Conservation (phyloP, 2,888 invertebrate genomes). For the Diloba caeruleocephala region DNA sequence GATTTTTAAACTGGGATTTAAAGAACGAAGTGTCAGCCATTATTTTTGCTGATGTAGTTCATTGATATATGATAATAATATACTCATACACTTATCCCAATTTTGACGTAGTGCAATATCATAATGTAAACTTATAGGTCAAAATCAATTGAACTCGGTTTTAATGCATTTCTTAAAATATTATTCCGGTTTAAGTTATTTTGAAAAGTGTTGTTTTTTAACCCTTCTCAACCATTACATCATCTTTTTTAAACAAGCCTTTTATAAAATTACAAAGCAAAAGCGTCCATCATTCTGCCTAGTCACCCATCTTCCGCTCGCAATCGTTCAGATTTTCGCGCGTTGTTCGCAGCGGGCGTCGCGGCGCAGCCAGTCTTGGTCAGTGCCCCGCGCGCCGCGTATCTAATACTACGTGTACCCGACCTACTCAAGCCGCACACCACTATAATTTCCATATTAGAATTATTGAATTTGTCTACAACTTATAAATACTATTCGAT, state of each 20-base stretch:
- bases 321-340: constrained; percentile 69
- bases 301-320: constrained; percentile 57
- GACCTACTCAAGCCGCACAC: constrained; percentile 11
- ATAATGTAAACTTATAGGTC: too few species aligned
- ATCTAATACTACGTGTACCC: constrained; percentile 56
- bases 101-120: too few species aligned
- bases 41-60: too few species aligned
- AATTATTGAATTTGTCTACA: constrained; percentile 11
- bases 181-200: neutral
- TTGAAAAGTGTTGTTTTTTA: neutral
- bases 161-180: too few species aligned
- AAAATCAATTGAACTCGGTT: too few species aligned
- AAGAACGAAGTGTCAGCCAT: too few species aligned
- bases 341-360: constrained; percentile 64
- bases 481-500: constrained; percentile 7
- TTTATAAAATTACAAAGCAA: constrained; percentile 9
- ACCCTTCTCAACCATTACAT: neutral
- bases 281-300: constrained; percentile 49
- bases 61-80: too few species aligned
- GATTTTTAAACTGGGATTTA: too few species aligned
- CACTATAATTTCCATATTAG: constrained; percentile 23
- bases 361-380: constrained; percentile 74
- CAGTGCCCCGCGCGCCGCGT: constrained; percentile 82
- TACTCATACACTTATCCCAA: too few species aligned
- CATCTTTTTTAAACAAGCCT: neutral